Evolutionary conservation across 64 coral and sea anemone species (phyloP).

Genomic region (Catalaphyllia jardinei): DNA sequence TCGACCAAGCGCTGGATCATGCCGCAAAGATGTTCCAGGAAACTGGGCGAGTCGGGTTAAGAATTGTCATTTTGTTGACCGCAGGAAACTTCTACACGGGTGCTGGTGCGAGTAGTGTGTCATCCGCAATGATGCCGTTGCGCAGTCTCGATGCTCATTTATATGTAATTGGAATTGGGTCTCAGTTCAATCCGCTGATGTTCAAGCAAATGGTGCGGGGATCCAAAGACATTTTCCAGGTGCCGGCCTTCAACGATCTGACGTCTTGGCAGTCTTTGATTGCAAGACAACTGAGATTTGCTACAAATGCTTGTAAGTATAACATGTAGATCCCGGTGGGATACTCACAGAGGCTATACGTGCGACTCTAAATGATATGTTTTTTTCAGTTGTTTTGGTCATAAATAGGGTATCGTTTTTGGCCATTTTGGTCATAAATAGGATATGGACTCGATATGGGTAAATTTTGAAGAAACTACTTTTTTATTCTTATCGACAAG

Average conservation of each 20-base stretch:
- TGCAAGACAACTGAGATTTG: not conserved
- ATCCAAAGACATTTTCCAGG: constrained; percentile 3
- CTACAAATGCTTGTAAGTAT: constrained; percentile 26
- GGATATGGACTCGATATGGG: too few relatives aligned
- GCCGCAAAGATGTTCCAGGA: not conserved
- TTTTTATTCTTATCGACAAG: too few relatives aligned
- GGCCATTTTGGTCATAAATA: too few relatives aligned
- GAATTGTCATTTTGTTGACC: constrained; percentile 30
- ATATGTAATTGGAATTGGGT: constrained; percentile 30
- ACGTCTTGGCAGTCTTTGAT: not conserved
- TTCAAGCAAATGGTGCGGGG: constrained; percentile 17
- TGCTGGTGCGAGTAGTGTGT: not conserved
- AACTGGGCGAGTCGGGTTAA: constrained; percentile 19
- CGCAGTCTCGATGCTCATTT: constrained; percentile 14
- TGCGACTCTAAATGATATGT: too few relatives aligned
- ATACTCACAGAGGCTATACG: not conserved
- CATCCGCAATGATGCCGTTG: not conserved
- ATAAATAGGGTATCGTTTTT: too few relatives aligned
- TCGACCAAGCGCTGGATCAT: constrained; percentile 24
- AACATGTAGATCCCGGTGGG: not conserved
- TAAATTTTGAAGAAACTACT: too few relatives aligned
- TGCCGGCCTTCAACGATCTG: constrained; percentile 2
- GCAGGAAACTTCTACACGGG: constrained; percentile 30
- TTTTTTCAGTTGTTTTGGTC: too few relatives aligned
- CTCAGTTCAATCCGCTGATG: not conserved